These are phyloP conservation scores for Eonycteris spelaea DNA, from an alignment of 2,113 vertebrate species.

Conservation along the genomic window DNA sequence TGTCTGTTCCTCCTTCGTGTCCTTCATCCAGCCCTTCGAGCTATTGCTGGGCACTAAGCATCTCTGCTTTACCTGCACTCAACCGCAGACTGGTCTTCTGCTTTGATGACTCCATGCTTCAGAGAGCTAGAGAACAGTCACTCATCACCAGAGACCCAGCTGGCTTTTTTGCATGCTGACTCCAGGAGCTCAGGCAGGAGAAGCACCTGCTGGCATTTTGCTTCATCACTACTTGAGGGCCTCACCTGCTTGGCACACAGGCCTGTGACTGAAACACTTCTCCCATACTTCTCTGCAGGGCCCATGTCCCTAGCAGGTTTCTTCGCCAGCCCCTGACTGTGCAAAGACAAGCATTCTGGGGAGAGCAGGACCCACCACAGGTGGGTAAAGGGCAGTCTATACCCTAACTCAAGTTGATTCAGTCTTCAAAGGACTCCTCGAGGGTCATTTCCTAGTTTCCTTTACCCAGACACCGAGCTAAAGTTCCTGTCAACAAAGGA, in stretches of 20 bases:
- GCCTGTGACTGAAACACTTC: not conserved
- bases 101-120: not conserved
- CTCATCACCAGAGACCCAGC: not conserved
- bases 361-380: not conserved
- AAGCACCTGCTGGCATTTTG: not conserved
- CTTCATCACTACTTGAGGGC: not conserved
- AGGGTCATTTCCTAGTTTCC: not conserved
- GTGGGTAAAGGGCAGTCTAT: not conserved
- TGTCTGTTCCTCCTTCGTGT: not conserved
- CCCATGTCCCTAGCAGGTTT: fast-evolving
- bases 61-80: slow-evolving; percentile 6
- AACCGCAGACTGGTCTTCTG: not conserved
- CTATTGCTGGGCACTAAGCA: not conserved
- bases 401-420: not conserved
- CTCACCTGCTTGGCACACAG: not conserved
- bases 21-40: not conserved
- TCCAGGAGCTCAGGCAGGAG: not conserved
- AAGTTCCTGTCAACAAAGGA: not conserved
- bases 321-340: not conserved
- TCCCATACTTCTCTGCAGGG: not conserved
- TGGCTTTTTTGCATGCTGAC: not conserved
- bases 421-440: not conserved
- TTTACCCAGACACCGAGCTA: not conserved
- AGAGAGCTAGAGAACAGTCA: not conserved
- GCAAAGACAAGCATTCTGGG: not conserved